These are phyloP conservation scores for Troilus luridus DNA, from an alignment of 2,888 invertebrate species.

Conservation along the genomic window DNA sequence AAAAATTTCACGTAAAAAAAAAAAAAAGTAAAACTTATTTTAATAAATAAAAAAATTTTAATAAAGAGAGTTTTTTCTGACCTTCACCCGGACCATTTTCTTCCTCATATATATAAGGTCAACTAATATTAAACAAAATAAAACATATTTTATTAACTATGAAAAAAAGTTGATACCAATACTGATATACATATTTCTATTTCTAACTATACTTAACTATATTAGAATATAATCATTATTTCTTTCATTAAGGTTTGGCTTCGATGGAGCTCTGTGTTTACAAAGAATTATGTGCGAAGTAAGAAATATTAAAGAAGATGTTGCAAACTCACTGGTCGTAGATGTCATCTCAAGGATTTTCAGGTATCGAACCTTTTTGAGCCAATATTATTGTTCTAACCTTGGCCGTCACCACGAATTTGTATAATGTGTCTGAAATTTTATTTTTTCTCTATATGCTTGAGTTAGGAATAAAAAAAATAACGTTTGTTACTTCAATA, in stretches of 20 bases:
- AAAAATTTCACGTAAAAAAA: no score
- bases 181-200: no score
- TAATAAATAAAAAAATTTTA: no score
- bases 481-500: neutral
- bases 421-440: neutral
- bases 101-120: no score
- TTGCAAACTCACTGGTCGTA: conserved; percentile 42
- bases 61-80: no score
- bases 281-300: conserved; percentile 51
- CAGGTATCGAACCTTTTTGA: neutral
- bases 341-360: conserved; percentile 16
- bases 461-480: neutral
- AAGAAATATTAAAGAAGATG: neutral
- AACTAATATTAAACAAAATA: no score
- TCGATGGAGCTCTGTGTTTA: conserved; percentile 52
- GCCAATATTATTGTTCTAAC: conserved; percentile 9
- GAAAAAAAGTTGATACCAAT: no score
- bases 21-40: no score
- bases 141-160: no score
- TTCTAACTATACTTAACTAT: no score
- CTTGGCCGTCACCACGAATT: neutral
- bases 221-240: neutral
- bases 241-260: conserved; percentile 23
- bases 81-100: no score
- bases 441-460: neutral